Base-by-base conservation (phyloP, 1,140 invertebrate species). In the Zophobas atratus region DNA sequence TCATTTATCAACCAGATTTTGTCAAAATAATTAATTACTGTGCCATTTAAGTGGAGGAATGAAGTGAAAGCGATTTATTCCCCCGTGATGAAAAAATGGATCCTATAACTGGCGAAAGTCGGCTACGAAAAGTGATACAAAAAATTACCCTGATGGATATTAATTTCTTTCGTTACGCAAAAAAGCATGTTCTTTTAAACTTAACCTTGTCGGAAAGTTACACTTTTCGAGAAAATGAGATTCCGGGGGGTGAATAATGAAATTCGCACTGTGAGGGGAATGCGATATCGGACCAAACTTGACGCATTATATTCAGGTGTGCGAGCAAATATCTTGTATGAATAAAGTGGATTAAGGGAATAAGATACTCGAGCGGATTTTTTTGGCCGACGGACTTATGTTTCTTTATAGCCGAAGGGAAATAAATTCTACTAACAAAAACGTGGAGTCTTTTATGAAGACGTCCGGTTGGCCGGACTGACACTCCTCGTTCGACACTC, bases 21-120 rank as follows among this genome's bases (percentile, higher is more conserved):
- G 60, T 43, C 60, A 41, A 67, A 67, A 67, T 67, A 67, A 67
- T 67, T 67, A 67, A 67, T 67, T 67, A 67, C 60, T n/a, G n/a
- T 41, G 57, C 35, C 57, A 39, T 63, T 63, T 63, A 63, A 63
- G 57, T 38, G 38, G 6, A 33, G 57, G 57, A 34, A 57, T 57
- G 55, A 34, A 57, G 33, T 57, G 33, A 57, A 57, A 63, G 36
- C 57, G 57, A 63, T 63, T 63, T 63, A 63, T 63, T 63, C 8
- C 39, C n/a, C 39, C 6, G 20, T 20, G 49, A 2, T 20, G 39
- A 32, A 67, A 67, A 67, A 67, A 67, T 67, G 38, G 49, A 67
- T 63, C 38, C 60, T 67, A 35, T 36, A 57, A 57, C 55, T 57
- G 34, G 32, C 5, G 35, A 57, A 57, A 8, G 6, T 20, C 3